Conservation (phyloP, 2,113 vertebrate genomes). For the Prietella phreatophila region DNA sequence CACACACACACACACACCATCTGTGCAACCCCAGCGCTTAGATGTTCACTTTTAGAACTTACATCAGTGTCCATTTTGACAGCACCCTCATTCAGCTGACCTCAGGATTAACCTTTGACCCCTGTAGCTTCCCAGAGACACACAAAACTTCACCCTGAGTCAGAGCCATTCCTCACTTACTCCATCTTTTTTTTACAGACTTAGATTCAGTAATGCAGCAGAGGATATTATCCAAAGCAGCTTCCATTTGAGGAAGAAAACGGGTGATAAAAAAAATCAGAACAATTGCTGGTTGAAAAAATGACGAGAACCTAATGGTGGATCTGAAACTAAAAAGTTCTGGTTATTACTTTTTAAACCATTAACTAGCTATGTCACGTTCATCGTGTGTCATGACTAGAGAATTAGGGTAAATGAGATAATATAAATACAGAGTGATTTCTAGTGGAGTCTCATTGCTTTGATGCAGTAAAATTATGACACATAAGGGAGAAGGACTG, state of each 20-base stretch:
- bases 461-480: background rate
- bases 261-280: background rate
- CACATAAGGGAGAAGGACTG: background rate
- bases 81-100: slow-evolving; percentile 47
- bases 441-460: background rate
- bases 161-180: background rate
- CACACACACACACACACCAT: slow-evolving; percentile 23
- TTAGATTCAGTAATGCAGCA: background rate
- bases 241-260: background rate
- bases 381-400: background rate
- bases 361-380: background rate
- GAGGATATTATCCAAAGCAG: background rate
- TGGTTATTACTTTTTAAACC: background rate
- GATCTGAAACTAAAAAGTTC: background rate
- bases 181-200: background rate
- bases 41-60: slow-evolving; percentile 23
- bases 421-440: background rate
- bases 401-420: background rate
- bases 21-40: slow-evolving; percentile 41
- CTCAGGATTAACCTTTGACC: slow-evolving; percentile 51
- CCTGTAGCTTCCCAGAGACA: slow-evolving; percentile 34
- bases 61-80: slow-evolving; percentile 55
- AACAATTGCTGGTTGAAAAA: background rate
- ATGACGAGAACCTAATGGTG: background rate
- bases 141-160: slow-evolving; percentile 18